Evolutionary conservation across 2,797 vertebrate species (phyloP), one percentile per base, ranked within the genome.

Genomic region (Cyclura pinguis): DNA sequence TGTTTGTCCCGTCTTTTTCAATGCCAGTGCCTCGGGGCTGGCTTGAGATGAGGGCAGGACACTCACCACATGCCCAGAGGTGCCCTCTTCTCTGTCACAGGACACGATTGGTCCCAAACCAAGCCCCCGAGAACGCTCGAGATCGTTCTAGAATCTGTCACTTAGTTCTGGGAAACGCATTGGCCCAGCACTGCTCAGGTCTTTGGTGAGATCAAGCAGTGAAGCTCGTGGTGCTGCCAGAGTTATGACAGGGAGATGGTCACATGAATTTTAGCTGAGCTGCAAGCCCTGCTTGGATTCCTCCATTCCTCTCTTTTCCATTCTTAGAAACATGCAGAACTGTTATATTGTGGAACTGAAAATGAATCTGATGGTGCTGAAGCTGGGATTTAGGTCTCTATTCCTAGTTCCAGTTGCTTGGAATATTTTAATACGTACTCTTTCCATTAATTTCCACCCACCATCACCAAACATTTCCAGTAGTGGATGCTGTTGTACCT

Each of bases 21-120:
- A 76, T 0, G n/a, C 69, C 83, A 32, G 18, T 32, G 57, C 57
- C 22, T 64, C 27, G 24, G 22, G 77, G 84, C 12, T 77, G 85
- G 80, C 72, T 87, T 83, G 72, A 78, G 59, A 52, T 69, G 47
- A 14, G 14, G 5, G 35, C 42, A 86, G 32, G 55, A 69, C 67
- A 84, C 59, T 91, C 86, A 1, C 14, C 20, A 87, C 73, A 88
- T 84, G 90, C 86, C 62, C 90, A 91, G 90, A 88, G 81, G 62
- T 72, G 29, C 80, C 38, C 7, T 62, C 20, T 52, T 32, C 9
- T 72, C 42, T 35, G 3, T 24, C 9, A 2, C 12, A 10, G 78
- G 35, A n/a, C 1, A 29, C 29, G 55, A 84, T 3, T n/a, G 27
- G 12, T 9, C 47, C 59, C 27, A 8, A 14, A 38, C 29, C 14